These are phyloP conservation scores for Siniperca undulata DNA, from an alignment of 2,797 vertebrate species.

Conservation along the genomic window DNA sequence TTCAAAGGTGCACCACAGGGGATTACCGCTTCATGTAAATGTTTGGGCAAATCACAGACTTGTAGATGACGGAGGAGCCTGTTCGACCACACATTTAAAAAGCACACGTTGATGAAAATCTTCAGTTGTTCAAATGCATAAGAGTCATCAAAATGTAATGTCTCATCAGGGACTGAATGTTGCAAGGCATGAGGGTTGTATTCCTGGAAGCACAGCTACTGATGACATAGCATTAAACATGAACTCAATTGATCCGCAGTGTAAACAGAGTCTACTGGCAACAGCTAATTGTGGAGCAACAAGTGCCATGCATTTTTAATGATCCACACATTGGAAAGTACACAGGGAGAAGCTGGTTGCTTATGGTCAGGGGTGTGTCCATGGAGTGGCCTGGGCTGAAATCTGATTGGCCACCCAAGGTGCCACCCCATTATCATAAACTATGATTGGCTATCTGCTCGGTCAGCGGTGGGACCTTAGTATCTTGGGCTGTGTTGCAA, in stretches of 20 bases:
- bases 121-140: constrained; percentile 4
- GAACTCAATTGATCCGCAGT: constrained; percentile 51
- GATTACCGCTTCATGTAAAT: background rate
- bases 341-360: constrained; percentile 55
- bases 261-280: constrained; percentile 54
- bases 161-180: constrained; percentile 23
- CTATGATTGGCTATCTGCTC: too few relatives aligned
- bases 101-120: background rate
- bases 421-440: too few relatives aligned
- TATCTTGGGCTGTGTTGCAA: too few relatives aligned
- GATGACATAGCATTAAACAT: constrained; percentile 66
- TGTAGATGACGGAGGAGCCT: background rate
- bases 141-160: constrained; percentile 44
- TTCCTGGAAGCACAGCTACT: constrained; percentile 52
- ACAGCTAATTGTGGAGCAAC: constrained; percentile 63
- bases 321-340: constrained; percentile 47
- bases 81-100: background rate
- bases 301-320: constrained; percentile 70
- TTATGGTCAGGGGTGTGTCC: background rate
- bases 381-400: too few relatives aligned
- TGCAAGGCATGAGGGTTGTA: constrained; percentile 39
- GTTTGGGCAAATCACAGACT: background rate
- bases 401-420: too few relatives aligned
- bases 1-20: too few relatives aligned
- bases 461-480: too few relatives aligned